Conservation (phyloP, 2,888 invertebrate genomes). For the Andricus curvator region DNA sequence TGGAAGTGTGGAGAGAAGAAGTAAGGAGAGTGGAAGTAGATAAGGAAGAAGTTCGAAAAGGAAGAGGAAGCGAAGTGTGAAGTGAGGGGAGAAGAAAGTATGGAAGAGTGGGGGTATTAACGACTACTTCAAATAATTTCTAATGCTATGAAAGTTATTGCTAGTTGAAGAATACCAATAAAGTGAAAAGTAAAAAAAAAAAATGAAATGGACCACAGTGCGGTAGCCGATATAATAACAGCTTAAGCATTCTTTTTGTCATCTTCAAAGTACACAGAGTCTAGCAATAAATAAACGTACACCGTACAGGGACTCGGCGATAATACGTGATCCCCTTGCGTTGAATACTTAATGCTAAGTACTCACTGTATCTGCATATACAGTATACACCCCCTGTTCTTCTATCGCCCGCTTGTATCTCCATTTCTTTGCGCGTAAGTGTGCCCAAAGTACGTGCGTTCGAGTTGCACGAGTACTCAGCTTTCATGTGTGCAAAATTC, state of each 20-base stretch:
- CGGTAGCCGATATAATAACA: slow-evolving; percentile 17
- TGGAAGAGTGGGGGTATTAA: too few relatives aligned
- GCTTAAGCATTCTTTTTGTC: slow-evolving; percentile 42
- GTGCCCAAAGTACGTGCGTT: slow-evolving; percentile 38
- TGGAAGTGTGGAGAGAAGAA: too few relatives aligned
- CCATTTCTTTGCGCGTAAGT: slow-evolving; percentile 54
- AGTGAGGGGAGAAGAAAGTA: too few relatives aligned
- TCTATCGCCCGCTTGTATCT: slow-evolving; percentile 54
- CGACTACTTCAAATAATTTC: too few relatives aligned
- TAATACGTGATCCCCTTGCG: slow-evolving; percentile 77
- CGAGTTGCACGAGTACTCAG: slow-evolving; percentile 49
- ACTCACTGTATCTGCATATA: slow-evolving; percentile 74
- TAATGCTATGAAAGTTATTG: too few relatives aligned
- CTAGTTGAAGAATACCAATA: too few relatives aligned
- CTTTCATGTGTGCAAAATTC: slow-evolving; percentile 33
- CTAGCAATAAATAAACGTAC: slow-evolving; percentile 75
- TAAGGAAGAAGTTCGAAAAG: too few relatives aligned
- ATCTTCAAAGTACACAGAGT: slow-evolving; percentile 50
- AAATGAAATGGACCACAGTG: not conserved
- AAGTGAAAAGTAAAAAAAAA: not conserved
- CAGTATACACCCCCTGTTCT: slow-evolving; percentile 54
- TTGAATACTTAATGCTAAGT: slow-evolving; percentile 78
- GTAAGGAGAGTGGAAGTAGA: too few relatives aligned
- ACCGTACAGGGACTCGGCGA: slow-evolving; percentile 72
- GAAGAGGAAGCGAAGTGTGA: too few relatives aligned